Percentiles rank a stretch among this genome's conserved stretches.
Evolutionary conservation across 1,140 invertebrate genomes (phyloP).

Genomic region (Glomeris maerens): DNA sequence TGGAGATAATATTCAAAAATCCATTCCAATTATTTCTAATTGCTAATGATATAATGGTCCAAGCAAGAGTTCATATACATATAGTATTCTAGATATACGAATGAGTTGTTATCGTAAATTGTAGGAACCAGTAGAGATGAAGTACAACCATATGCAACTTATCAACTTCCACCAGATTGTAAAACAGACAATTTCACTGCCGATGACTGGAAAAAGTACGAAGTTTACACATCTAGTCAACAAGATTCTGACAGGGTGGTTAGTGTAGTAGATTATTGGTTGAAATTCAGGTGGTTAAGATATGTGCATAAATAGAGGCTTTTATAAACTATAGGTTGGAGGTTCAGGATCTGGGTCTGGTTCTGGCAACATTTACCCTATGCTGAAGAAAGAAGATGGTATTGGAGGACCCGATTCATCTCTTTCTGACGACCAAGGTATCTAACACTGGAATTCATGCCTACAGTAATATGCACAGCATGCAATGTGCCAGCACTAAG

Average conservation of each 20-base stretch:
- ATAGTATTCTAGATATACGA: too few species aligned
- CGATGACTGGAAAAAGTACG: slow-evolving; percentile 10
- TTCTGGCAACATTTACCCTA: slow-evolving; percentile 3
- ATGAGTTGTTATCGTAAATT: too few species aligned
- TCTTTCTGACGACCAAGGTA: slow-evolving; percentile 10
- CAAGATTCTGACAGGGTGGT: too few species aligned
- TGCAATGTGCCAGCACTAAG: too few species aligned
- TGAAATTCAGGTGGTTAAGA: too few species aligned
- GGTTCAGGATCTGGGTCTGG: background rate
- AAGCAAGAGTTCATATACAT: too few species aligned
- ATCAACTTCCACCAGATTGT: slow-evolving; percentile 5
- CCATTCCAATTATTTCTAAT: too few species aligned
- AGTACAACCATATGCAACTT: slow-evolving; percentile 7
- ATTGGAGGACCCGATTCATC: slow-evolving; percentile 1
- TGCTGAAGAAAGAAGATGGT: slow-evolving; percentile 7
- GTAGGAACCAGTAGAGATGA: too few species aligned
- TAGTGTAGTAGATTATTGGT: too few species aligned
- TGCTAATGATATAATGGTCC: too few species aligned
- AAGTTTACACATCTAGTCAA: slow-evolving; percentile 10
- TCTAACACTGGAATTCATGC: background rate
- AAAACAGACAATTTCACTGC: slow-evolving; percentile 3
- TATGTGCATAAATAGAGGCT: background rate
- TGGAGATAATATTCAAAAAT: background rate
- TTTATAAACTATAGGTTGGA: background rate
- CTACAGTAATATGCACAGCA: too few species aligned